Percentiles rank a stretch among this genome's conserved stretches.
phyloP scores from a whole-genome alignment of 2,113 vertebrate species.

The Neodon shergylaensis region DNA sequence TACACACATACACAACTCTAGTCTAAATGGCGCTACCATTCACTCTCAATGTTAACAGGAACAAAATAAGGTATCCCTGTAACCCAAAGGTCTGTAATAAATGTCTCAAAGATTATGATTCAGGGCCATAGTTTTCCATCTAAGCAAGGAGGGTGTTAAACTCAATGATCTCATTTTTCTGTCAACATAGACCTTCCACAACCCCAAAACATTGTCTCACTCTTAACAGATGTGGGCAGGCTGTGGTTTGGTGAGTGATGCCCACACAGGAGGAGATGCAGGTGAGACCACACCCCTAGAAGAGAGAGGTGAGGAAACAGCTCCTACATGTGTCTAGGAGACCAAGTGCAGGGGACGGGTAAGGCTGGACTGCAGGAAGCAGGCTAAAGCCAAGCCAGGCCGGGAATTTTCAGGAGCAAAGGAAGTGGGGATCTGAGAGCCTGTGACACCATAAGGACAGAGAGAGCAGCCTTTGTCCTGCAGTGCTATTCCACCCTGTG shows the following conservation, averaged over 20 bases:
- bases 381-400: not conserved
- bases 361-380: not conserved
- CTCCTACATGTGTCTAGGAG: not conserved
- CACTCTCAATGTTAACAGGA: not conserved
- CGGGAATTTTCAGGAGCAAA: not conserved
- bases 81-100: not conserved
- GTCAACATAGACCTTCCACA: not conserved
- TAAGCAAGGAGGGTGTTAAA: too few species aligned
- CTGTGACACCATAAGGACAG: not conserved
- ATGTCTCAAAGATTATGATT: accelerated
- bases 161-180: not conserved
- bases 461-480: not conserved
- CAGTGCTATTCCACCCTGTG: not conserved
- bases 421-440: not conserved
- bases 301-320: too few species aligned
- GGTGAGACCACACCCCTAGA: not conserved
- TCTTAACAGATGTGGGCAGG: not conserved
- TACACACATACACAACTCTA: not conserved
- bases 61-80: not conserved
- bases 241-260: too few species aligned
- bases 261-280: not conserved
- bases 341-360: not conserved
- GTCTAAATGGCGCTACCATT: not conserved
- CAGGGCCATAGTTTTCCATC: not conserved
- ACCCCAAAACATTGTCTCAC: not conserved